A percentile compares a stretch with the other conserved stretches of the same genome.
Evolutionary conservation across 2,797 vertebrate species (phyloP).

Genomic region (Muraenolepis orangiensis): DNA sequence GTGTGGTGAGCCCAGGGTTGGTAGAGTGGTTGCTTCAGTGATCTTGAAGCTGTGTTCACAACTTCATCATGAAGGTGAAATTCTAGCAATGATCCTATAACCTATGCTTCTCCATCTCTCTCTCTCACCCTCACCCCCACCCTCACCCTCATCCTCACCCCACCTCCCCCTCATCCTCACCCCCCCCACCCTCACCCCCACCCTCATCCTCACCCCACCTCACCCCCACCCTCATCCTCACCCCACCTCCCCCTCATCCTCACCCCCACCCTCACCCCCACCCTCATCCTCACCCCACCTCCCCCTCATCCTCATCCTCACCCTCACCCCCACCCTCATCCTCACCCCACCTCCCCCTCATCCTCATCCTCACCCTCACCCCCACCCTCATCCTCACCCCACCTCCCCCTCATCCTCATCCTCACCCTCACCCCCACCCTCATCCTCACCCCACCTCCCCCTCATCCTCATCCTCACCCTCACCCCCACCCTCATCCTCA

Average conservation of each 20-base stretch:
- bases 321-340: too few species aligned
- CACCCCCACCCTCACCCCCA: too few species aligned
- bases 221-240: too few species aligned
- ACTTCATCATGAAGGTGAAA: neutral
- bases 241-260: neutral
- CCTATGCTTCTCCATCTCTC: slow-evolving; percentile 11
- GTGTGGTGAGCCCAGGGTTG: neutral
- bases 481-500: neutral
- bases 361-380: slow-evolving; percentile 14
- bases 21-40: neutral
- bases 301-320: too few species aligned
- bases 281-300: slow-evolving; percentile 13
- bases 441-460: too few species aligned
- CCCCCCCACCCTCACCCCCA: too few species aligned
- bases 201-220: slow-evolving; percentile 13
- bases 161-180: slow-evolving; percentile 14
- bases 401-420: slow-evolving; percentile 29
- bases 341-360: neutral
- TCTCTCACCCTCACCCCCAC: neutral
- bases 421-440: too few species aligned
- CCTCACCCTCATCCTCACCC: neutral
- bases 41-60: neutral
- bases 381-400: too few species aligned
- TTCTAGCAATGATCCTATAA: neutral
- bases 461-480: too few species aligned